These are phyloP conservation scores for Elmis aenea DNA, from an alignment of 2,888 invertebrate species.

Conservation along the genomic window DNA sequence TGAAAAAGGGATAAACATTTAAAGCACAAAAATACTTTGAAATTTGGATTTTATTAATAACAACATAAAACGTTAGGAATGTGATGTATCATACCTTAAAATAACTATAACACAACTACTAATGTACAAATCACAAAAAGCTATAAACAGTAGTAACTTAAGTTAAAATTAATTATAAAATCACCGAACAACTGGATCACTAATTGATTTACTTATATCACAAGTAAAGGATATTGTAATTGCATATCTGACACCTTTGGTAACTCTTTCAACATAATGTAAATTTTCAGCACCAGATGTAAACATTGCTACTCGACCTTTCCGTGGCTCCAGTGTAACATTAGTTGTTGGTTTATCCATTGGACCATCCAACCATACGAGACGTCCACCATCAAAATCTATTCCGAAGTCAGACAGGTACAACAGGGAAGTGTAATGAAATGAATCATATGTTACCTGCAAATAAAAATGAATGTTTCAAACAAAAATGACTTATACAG, in stretches of 20 bases:
- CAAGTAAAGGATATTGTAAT: constrained; percentile 86
- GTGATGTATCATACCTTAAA: no score
- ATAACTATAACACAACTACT: no score
- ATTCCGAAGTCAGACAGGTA: constrained; percentile 70
- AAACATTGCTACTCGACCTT: constrained; percentile 76
- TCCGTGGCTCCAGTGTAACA: constrained; percentile 69
- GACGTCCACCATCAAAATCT: constrained; percentile 80
- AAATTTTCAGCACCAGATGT: constrained; percentile 84
- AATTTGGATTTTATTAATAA: no score
- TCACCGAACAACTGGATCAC: constrained; percentile 7
- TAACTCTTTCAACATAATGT: constrained; percentile 77
- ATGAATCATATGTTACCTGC: constrained; percentile 79
- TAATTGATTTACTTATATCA: constrained; percentile 22
- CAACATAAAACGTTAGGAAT: no score
- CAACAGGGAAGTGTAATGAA: constrained; percentile 80
- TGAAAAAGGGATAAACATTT: no score
- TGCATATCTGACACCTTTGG: constrained; percentile 71
- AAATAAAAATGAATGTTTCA: constrained; percentile 34
- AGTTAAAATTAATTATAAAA: no score
- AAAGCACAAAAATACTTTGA: no score
- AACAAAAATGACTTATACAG: background rate
- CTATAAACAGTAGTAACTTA: no score
- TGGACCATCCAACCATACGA: constrained; percentile 66
- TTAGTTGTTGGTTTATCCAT: constrained; percentile 56
- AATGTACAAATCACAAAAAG: no score